Base-by-base conservation (phyloP, 2,888 invertebrate genomes). In the Dermolepida albohirtum region DNA sequence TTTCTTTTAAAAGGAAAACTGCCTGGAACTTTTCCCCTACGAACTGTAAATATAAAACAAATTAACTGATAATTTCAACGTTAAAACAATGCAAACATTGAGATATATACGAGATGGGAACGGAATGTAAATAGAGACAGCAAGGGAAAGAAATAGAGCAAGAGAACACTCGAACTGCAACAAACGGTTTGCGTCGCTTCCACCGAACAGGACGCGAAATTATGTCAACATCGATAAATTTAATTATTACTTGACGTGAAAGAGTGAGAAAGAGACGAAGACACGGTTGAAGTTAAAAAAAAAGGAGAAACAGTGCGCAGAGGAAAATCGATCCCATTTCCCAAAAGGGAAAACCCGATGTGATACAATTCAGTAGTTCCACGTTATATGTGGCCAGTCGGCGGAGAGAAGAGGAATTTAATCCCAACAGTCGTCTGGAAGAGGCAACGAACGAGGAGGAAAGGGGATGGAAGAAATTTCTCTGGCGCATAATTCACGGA, bases 181-280 rank as follows among this genome's bases (percentile, higher is more conserved):
- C 34, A 34, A 34, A 34, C 34, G 10, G 34, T 34, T 34, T 34
- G 34, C 10, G 10, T 34, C 34, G 34, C 34, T 34, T 10, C 10
- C 6, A 34, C 34, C 6, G 34, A 34, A 34, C 34, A 34, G 27
- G n/a, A 14, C 14, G 22, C 12, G 39, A 57, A 57, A 57, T 57
- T 57, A 57, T 44, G 57, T 57, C 44, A 43, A 44, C 57, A 22
- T 22, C 43, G 57, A 22, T 44, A 57, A 57, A 57, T 57, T 57
- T 57, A 44, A 57, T 57, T 57, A 57, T 43, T 57, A 57, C 57
- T 22, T 12, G 11, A 8, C 47, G 17, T 5, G 16, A 47, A 17
- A 14, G 8, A 47, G 47, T 16, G 47, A 47, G 16, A 12, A 12
- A 47, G 16, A 47, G 14, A 47, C 12, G 14, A 16, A 10, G 14